These are phyloP conservation scores for Sericinus montela DNA, from an alignment of 2,888 invertebrate genomes.

Conservation along the genomic window DNA sequence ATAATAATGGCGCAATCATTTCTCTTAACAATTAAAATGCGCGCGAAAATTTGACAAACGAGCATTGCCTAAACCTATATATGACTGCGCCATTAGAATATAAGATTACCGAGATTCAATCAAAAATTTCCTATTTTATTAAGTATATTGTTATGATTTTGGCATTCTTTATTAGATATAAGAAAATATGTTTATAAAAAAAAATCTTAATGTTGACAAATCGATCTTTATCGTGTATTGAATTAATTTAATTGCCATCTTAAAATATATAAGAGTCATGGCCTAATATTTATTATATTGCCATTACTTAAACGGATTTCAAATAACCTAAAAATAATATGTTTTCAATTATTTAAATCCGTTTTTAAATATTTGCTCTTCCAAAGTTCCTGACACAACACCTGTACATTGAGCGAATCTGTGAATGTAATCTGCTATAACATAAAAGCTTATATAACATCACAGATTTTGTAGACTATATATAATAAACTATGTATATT, in stretches of 20 bases:
- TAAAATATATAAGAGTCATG: background rate
- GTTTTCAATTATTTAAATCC: background rate
- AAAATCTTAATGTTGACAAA: background rate
- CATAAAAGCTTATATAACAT: background rate
- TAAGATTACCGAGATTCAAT: background rate
- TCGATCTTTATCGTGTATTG: background rate
- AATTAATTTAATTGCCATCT: background rate
- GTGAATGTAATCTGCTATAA: background rate
- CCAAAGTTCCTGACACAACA: slow-evolving; percentile 14
- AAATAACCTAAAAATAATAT: background rate
- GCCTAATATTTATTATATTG: slow-evolving; percentile 7
- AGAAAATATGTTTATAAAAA: slow-evolving; percentile 2
- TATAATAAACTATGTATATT: too few species aligned
- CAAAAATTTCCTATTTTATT: background rate
- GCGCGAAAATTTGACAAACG: background rate
- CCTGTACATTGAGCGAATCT: background rate
- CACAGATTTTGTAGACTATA: slow-evolving; percentile 5
- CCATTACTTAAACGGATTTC: background rate
- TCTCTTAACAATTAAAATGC: background rate
- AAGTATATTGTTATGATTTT: background rate
- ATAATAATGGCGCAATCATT: background rate
- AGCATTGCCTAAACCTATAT: background rate
- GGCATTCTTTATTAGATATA: slow-evolving; percentile 2
- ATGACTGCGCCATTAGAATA: background rate
- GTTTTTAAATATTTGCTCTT: slow-evolving; percentile 6